Base-by-base conservation (phyloP, 2,113 vertebrate genomes). In the Alaudala cheleensis region DNA sequence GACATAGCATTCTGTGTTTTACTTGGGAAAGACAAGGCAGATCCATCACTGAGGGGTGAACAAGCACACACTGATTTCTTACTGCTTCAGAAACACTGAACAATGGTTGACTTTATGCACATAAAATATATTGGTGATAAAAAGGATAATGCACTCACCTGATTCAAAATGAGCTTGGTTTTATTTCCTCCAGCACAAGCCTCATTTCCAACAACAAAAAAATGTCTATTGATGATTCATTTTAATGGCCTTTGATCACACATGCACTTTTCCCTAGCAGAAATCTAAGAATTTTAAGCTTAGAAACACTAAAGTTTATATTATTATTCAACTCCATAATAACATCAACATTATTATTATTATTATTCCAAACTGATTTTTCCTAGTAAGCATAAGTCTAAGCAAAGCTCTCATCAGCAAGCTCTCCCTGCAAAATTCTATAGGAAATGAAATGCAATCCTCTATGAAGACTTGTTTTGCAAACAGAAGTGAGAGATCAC, bases 381-480 rank as follows among this genome's bases (percentile, higher is more conserved):
- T 39, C 58, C 53, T 53, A 57, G 54, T 42, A 82, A 87, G 90
- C 60, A 7, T 45, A 86, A 95, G 69, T 54, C 79, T 65, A 80
- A 92, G 91, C 40, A 70, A 97, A 97, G 80, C 91, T 96, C 85
- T 77, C 54, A 14, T 56, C 67, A 42, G 65, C 18, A 93, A 66
- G n/a, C 62, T 81, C 66, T 24, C 79, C 92, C 94, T 54, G 42
- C 83, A 98, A 97, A 96, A 97, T 94, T 95, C 96, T 88, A 49
- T 71, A 95, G 96, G 97, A 97, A 97, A 98, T 86, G 95, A 93
- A 97, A 98, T 34, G 49, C 91, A 97, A 98, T 96, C 97, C 94
- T 97, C 97, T 96, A 95, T 97, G 98, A 97, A 97, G 95, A 96
- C 96, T 97, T 97, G 97, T 97, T 98, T 98, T 97, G 92, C 96